These are phyloP conservation scores for Drosophila simulans DNA, from an alignment of 1,140 invertebrate species.

Conservation along the genomic window DNA sequence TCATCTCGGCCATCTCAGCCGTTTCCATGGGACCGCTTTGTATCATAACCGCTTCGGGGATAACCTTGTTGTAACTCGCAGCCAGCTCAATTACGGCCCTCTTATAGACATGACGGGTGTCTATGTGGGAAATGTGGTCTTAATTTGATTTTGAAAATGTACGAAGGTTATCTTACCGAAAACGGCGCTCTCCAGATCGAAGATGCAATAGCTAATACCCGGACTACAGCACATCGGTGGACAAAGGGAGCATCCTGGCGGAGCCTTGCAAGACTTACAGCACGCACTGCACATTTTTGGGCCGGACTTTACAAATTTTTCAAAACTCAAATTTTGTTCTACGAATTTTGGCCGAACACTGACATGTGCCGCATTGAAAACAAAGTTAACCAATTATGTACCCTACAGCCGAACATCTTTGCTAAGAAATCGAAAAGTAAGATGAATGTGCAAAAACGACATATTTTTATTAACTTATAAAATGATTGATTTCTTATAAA, in stretches of 20 bases:
- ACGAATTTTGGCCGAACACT: neutral
- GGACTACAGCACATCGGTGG: slow-evolving; percentile 50
- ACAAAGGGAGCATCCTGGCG: slow-evolving; percentile 28
- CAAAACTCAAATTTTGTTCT: slow-evolving; percentile 1
- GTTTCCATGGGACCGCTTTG: slow-evolving; percentile 86
- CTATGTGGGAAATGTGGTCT: slow-evolving; percentile 1
- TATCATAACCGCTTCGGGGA: slow-evolving; percentile 87
- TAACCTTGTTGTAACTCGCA: slow-evolving; percentile 28
- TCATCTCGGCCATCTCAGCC: slow-evolving; percentile 59
- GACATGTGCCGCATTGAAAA: neutral
- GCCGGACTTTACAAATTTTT: neutral
- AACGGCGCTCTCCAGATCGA: slow-evolving; percentile 63
- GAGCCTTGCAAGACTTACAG: slow-evolving; percentile 25
- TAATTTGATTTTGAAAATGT: neutral
- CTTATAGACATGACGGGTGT: slow-evolving; percentile 63
- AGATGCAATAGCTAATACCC: slow-evolving; percentile 52
- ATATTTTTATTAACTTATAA: no score
- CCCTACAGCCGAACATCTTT: neutral
- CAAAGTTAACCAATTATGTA: neutral
- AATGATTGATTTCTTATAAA: no score
- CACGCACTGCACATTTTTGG: slow-evolving; percentile 2
- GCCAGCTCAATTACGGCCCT: slow-evolving; percentile 52
- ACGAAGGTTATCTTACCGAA: slow-evolving; percentile 39
- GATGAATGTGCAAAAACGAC: neutral
- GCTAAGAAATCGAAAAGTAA: no score